Evolutionary conservation across 1,140 invertebrate genomes (phyloP).

Genomic region (Carposina sasakii): DNA sequence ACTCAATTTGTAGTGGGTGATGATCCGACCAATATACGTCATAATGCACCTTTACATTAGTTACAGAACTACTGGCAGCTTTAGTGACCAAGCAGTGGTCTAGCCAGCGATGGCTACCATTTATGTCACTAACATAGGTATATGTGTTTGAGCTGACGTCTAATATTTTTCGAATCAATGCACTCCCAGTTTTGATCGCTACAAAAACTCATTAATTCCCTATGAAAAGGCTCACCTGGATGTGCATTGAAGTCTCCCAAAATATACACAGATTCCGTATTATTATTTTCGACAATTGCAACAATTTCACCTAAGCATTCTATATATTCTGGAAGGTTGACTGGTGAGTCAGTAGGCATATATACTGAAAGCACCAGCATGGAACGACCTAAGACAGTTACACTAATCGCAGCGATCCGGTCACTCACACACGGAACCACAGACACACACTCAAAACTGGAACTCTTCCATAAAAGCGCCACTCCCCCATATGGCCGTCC

Average conservation of each 20-base stretch:
- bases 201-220: background rate
- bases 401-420: background rate
- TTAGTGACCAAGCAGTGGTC: background rate
- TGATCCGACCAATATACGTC: background rate
- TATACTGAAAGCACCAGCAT: background rate
- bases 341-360: slow-evolving; percentile 4
- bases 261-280: slow-evolving; percentile 1
- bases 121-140: slow-evolving; percentile 2
- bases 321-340: background rate
- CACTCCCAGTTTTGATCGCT: slow-evolving; percentile 1
- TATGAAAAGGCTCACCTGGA: background rate
- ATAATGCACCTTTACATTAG: background rate
- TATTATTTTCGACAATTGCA: background rate
- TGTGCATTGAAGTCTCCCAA: slow-evolving; percentile 6
- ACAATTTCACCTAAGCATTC: background rate
- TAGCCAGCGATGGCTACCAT: background rate
- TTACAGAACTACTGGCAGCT: background rate
- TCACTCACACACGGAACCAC: slow-evolving; percentile 1
- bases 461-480: slow-evolving; percentile 1
- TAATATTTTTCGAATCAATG: slow-evolving; percentile 1
- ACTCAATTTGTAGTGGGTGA: background rate
- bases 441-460: background rate
- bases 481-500: slow-evolving; percentile 8
- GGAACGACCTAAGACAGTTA: background rate
- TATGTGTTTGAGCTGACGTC: background rate